Conservation (phyloP, 2,113 vertebrate genomes). For the Sinocyclocheilus rhinocerous region DNA sequence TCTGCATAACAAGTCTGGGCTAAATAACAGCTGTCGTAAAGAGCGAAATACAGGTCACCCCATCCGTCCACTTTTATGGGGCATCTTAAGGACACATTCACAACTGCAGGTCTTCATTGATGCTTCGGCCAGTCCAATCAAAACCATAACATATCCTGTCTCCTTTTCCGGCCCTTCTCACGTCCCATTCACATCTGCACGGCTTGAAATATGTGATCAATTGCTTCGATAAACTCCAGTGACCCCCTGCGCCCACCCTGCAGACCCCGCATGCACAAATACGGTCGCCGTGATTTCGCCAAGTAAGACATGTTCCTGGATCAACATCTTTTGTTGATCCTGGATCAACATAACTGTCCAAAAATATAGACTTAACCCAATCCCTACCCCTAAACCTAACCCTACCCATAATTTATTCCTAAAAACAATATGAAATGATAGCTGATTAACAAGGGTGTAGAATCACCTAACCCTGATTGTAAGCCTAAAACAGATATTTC, state of each 20-base stretch:
- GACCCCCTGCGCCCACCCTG: background rate
- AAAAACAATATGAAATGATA: too few relatives aligned
- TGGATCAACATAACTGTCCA: too few relatives aligned
- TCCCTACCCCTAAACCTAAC: too few relatives aligned
- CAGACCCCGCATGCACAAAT: background rate
- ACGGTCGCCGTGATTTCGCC: too few relatives aligned
- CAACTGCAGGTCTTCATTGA: constrained; percentile 42
- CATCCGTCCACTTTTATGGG: constrained; percentile 4
- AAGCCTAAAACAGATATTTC: too few relatives aligned
- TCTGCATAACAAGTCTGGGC: constrained; percentile 28
- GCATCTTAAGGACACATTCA: constrained; percentile 50
- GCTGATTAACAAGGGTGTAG: too few relatives aligned
- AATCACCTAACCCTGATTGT: too few relatives aligned
- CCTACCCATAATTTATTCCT: too few relatives aligned
- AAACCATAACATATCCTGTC: background rate
- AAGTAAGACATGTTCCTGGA: too few relatives aligned
- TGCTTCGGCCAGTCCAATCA: background rate
- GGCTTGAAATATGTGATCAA: background rate
- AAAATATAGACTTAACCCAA: too few relatives aligned
- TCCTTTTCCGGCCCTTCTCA: background rate
- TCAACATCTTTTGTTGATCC: too few relatives aligned
- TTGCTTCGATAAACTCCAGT: constrained; percentile 8
- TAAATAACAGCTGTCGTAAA: constrained; percentile 17
- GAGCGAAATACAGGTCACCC: background rate
- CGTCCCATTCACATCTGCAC: background rate